Evolutionary conservation across 2,888 invertebrate genomes (phyloP), one percentile per base, ranked within the genome.

Genomic region (Coelinius sp.): DNA sequence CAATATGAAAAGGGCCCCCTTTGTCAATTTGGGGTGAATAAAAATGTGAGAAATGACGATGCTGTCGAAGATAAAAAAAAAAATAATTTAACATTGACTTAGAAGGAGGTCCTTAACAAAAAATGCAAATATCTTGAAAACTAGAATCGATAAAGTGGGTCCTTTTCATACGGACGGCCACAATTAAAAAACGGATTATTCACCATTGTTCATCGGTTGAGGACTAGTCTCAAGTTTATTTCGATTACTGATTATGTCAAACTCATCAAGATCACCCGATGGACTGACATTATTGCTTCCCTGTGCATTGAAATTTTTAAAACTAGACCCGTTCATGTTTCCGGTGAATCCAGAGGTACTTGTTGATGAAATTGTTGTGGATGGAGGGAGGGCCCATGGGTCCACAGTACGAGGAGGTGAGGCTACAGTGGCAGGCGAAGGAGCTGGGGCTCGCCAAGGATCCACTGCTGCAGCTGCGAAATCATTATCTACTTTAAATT

Each of bases 161-260:
- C n/a, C n/a, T n/a, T n/a, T n/a, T n/a, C n/a, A n/a, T n/a, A n/a
- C n/a, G n/a, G n/a, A n/a, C n/a, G n/a, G n/a, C n/a, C n/a, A n/a
- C n/a, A n/a, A n/a, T n/a, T n/a, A 31, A 44, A n/a, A 63, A 56
- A 31, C 12, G 44, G 24, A 46, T 3, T 44, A 71, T 69, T 72
- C 80, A 87, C 88, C 88, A 73, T 87, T 86, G 72, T 88, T 84
- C 41, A 81, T 78, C 22, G 83, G 80, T 67, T 80, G 84, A 22
- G 85, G 84, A 81, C 86, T 88, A 73, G 86, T 77, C 78, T 82
- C 84, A 44, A 83, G 77, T 83, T 88, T 90, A 83, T 92, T 92
- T 73, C 96, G 91, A 89, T 95, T 95, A 73, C 94, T 94, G 77
- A 96, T 92, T 76, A 94, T 91, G 88, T 96, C 96, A 88, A 96